Base-by-base conservation (phyloP, 53 echinoderm and acorn worm genomes). In the Patiria pectinifera region DNA sequence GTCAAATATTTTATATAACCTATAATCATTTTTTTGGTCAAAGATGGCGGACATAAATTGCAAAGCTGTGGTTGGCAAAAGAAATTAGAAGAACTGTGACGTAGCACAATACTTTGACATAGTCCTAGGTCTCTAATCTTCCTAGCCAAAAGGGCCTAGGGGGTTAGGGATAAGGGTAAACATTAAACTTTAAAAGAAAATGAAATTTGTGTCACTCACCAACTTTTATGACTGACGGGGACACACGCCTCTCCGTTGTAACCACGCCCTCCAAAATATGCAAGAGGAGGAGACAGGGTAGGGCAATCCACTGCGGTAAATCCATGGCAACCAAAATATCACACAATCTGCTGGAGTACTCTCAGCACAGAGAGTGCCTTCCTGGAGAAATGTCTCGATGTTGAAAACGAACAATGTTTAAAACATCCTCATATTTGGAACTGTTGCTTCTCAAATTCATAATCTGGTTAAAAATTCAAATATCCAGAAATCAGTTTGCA, bases 201-300 rank as follows among this genome's bases (percentile, higher is more conserved):
- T 21, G 6, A 74, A 74, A 23, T 23, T 0, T 48, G 18, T 48
- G 16, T 26, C 3, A 87, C 87, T 87, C 26, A 87, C 87, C 87
- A 22, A 87, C 77, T 87, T 72, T 76, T 26, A 87, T 87, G 19
- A 87, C 61, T 25, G 76, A 21, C 48, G 87, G 87, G 13, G 59
- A 4, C 5, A 76, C 87, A 23, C 78, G 44, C 78, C 78, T 78
- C 60, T 87, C 87, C 35, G 87, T 77, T 53, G 77, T 87, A 59
- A 87, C 78, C 59, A 87, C 87, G 59, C 87, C 87, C 78, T 76
- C 76, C 76, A 87, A 46, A 87, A 87, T 76, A 61, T 72, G 76
- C 59, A 58, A 18, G 18, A 87, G 45, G 18, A 87, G 26, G 59
- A 87, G 23, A 44, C 77, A 23, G 8, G 59, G 44, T 86, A 58